These are phyloP conservation scores for Drosophila koepferae DNA, from an alignment of 2,888 invertebrate species.

Conservation along the genomic window DNA sequence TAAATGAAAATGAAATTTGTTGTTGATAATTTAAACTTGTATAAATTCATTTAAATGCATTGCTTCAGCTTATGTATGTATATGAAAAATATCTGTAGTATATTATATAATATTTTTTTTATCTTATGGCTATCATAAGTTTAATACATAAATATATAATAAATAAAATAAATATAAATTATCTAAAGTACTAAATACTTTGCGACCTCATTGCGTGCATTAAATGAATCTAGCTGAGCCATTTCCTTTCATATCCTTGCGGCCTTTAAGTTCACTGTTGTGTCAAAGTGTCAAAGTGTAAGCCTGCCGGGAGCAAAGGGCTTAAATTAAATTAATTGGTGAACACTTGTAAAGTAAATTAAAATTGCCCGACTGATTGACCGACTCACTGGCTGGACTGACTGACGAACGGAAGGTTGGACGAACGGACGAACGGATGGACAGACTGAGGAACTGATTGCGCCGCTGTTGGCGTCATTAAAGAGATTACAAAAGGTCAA, in stretches of 20 bases:
- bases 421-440: background rate
- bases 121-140: no score
- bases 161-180: no score
- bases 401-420: slow-evolving; percentile 1
- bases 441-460: slow-evolving; percentile 1
- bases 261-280: slow-evolving; percentile 45
- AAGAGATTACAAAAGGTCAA: slow-evolving; percentile 78
- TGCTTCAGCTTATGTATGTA: no score
- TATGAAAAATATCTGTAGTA: no score
- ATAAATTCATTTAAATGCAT: no score
- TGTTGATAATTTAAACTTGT: no score
- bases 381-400: slow-evolving; percentile 14
- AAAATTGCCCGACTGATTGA: slow-evolving; percentile 54
- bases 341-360: slow-evolving; percentile 76
- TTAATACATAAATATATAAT: no score
- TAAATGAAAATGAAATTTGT: no score
- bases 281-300: slow-evolving; percentile 81
- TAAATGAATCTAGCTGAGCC: slow-evolving; percentile 1
- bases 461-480: slow-evolving; percentile 40
- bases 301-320: slow-evolving; percentile 60
- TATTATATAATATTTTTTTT: no score
- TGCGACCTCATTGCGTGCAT: background rate
- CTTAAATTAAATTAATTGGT: slow-evolving; percentile 79
- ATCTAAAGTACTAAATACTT: no score
- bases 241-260: slow-evolving; percentile 30